Evolutionary conservation across 2,888 invertebrate species (phyloP), one percentile per base, ranked within the genome.

Genomic region (Glaucopsyche alexis): DNA sequence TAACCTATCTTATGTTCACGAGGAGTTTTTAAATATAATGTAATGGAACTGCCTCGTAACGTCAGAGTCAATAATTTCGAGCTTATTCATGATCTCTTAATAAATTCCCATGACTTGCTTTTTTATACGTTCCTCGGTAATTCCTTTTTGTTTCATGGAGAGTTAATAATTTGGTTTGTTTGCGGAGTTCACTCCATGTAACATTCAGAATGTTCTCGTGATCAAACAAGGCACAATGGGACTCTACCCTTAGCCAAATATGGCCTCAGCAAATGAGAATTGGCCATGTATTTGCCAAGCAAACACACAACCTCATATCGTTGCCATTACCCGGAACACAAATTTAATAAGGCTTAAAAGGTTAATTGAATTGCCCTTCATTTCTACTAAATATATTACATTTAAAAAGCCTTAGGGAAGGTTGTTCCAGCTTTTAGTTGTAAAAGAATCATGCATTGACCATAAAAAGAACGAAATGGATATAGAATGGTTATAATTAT

Each of bases 241-340:
- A 83, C 76, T 77, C 77, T 78, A 80, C 79, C 81, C 80, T 80
- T 78, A 76, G 75, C 75, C 77, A 79, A 79, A 81, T 77, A 76
- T 71, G 75, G 79, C 79, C 79, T 81, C 79, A 80, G 81, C 79
- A 78, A 79, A 82, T 82, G 83, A 82, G 84, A 84, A 84, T 84
- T 83, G 81, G 78, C 76, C 79, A 78, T 78, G 80, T 81, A 80
- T 83, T 83, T 82, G 81, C 77, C 76, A 75, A 77, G 78, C 78
- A 79, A 79, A 82, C 78, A 81, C 73, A 76, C 49, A 66, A 50
- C 65, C 47, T 66, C 40, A 72, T 50, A 72, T 72, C 19, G 16
- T 11, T 45, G 8, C 19, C 9, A 19, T 19, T 29, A 67, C 7
- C n/a, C 66, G 40, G 16, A 42, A 5, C 66, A 55, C 55, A 16